Evolutionary conservation across 2,888 invertebrate genomes (phyloP), one percentile per base, ranked within the genome.

Genomic region (Diogma glabrata): DNA sequence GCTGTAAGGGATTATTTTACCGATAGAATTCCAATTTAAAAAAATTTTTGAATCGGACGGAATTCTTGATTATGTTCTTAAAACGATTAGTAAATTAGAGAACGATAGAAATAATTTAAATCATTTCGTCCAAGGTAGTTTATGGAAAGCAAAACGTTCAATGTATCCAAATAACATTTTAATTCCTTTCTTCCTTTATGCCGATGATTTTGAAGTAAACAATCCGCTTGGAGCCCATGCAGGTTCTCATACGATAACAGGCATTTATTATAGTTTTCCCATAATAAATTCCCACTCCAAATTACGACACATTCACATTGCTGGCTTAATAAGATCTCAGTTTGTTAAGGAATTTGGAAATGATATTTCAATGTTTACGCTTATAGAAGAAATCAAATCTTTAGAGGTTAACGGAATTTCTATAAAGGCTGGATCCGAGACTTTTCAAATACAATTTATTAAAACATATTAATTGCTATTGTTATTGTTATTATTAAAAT

Each of bases 141-240:
- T 59, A 24, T 60, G 60, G 59, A 57, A 56, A 54, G 49, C 51
- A 17, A 59, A 60, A 53, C 5, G 46, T 16, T 16, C 45, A 40
- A 8, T 56, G 10, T 57, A 57, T 52, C 54, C 53, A 17, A 50
- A 55, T 38, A 57, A 60, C 55, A 56, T 53, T 45, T 17, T 54
- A 17, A 48, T 59, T 10, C 57, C 58, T 6, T 57, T 53, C 54
- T 56, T 58, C 22, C 26, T 60, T 12, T 58, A 57, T 43, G 51
- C 56, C 9, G 57, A 60, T 51, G 59, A 58, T 55, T 58, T 58
- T 28, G 60, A 60, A 57, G 59, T 59, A 19, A 60, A 58, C 46
- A 58, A 59, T 49, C 57, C 60, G n/a, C 53, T 60, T 36, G 60
- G 59, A 19, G 55, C 58, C 7, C 49, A 59, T 43, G 47, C 57